Base-by-base conservation (phyloP, 2,888 invertebrate species). In the Agriopis aurantiaria region DNA sequence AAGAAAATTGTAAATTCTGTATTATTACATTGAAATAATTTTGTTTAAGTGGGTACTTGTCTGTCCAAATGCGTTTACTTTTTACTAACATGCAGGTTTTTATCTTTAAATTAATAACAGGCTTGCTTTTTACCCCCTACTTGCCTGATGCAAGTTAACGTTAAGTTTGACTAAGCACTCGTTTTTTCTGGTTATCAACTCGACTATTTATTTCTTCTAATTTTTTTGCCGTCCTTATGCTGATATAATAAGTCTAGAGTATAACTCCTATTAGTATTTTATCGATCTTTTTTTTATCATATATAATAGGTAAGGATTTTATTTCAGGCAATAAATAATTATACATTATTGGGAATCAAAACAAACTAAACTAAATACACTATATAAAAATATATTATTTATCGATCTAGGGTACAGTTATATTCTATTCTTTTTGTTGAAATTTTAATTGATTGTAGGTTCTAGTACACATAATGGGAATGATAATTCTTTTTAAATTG, bases 201-300 rank as follows among this genome's bases (percentile, higher is more conserved):
- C 23, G 8, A 10, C 5, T 52, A 51, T 63, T 77, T 80, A 79
- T 63, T 79, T 66, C 72, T 76, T 85, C 83, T 70, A 78, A 14
- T 83, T 81, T 79, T 71, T 82, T 85, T 84, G 87, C 86, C 87
- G 85, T 88, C 88, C 87, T 87, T 60, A 77, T 66, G 62, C 66
- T 78, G 46, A 65, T 72, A 33, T 61, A 48, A 66, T 66, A 73
- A 76, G 73, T 75, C 75, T 41, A 74, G 72, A 73, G 67, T 72
- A 52, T 68, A 33, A 75, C 61, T 78, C 75, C 41, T 60, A 60
- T 69, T 71, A 73, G 64, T 49, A 14, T 63, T 60, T 65, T 62
- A 23, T 51, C 51, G 51, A 9, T 51, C 10, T 51, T n/a, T n/a
- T n/a, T n/a, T n/a, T n/a, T n/a, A n/a, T n/a, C n/a, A n/a, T n/a